These are phyloP conservation scores for Pseudorhiza aurosa DNA, from an alignment of 30 jellyfish, hydroid and myxozoan genomes.

Conservation along the genomic window DNA sequence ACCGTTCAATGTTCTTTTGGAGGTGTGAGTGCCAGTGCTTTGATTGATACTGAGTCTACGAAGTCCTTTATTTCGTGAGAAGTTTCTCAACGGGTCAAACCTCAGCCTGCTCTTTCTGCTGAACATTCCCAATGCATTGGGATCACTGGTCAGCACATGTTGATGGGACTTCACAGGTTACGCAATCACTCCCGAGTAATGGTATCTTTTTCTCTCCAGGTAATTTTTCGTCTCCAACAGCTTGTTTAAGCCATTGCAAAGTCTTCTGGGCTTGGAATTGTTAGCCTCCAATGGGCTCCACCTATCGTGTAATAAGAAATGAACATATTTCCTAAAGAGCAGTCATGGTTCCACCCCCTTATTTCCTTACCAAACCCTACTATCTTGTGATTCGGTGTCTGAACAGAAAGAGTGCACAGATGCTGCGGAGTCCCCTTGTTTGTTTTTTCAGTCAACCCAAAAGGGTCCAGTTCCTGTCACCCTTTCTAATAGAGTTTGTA, in stretches of 20 bases:
- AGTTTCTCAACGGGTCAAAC: constrained; percentile 5
- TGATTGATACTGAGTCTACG: constrained; percentile 52
- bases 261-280: constrained; percentile 16
- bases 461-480: constrained; percentile 33
- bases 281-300: constrained; percentile 9
- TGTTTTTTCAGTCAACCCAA: constrained; percentile 1
- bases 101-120: constrained; percentile 10
- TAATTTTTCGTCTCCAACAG: not conserved
- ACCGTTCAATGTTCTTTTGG: constrained; percentile 21
- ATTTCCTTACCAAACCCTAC: not conserved
- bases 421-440: constrained; percentile 4
- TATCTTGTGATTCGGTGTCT: not conserved
- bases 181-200: not conserved
- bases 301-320: not conserved
- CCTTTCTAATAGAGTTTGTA: not conserved
- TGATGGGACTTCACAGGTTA: constrained; percentile 16
- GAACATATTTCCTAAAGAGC: constrained; percentile 5
- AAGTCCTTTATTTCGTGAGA: constrained; percentile 21
- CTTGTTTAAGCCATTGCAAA: constrained; percentile 24
- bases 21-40: constrained; percentile 18
- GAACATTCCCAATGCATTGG: constrained; percentile 7
- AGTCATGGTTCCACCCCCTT: constrained; percentile 9
- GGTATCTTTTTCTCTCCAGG: not conserved
- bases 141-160: constrained; percentile 41
- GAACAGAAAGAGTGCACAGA: not conserved